Conservation (phyloP, 2,888 invertebrate genomes). For the Beris chalybata region DNA sequence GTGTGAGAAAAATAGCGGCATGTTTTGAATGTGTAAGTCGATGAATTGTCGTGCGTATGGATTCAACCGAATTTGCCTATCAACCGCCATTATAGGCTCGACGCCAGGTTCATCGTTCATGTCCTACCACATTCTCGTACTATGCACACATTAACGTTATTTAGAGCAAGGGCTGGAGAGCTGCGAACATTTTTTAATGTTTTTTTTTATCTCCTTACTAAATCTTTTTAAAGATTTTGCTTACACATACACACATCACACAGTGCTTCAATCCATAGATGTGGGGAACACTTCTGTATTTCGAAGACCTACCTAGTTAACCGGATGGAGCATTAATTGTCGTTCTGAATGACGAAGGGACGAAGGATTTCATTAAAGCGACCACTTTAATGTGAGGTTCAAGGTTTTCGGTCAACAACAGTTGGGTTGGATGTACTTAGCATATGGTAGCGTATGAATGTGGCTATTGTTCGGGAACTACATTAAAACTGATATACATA, state of each 20-base stretch:
- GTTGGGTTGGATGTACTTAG: background rate
- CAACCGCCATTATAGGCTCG: conserved; percentile 29
- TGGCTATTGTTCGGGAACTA: no score
- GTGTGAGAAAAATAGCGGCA: conserved; percentile 20
- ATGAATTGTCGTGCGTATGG: conserved; percentile 29
- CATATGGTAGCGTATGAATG: no score
- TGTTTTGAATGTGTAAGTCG: conserved; percentile 31
- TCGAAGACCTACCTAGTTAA: no score
- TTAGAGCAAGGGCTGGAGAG: conserved; percentile 22
- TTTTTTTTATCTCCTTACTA: conserved; percentile 19
- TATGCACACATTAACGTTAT: conserved; percentile 15
- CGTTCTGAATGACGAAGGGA: background rate
- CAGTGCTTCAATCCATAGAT: conserved; percentile 4
- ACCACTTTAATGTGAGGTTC: conserved; percentile 26
- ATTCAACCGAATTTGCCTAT: conserved; percentile 17
- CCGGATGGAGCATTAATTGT: no score
- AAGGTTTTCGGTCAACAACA: conserved; percentile 31
- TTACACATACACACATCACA: conserved; percentile 20
- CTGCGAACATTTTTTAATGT: conserved; percentile 15
- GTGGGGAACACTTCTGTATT: background rate
- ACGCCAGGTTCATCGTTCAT: conserved; percentile 10
- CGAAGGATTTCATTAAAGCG: conserved; percentile 19
- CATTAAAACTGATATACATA: no score
- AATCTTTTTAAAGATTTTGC: conserved; percentile 28
- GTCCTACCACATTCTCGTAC: background rate